A percentile compares a stretch with the other conserved stretches of the same genome.
Conservation (phyloP, 2,888 invertebrate species). For the Polydrusus tereticollis region DNA sequence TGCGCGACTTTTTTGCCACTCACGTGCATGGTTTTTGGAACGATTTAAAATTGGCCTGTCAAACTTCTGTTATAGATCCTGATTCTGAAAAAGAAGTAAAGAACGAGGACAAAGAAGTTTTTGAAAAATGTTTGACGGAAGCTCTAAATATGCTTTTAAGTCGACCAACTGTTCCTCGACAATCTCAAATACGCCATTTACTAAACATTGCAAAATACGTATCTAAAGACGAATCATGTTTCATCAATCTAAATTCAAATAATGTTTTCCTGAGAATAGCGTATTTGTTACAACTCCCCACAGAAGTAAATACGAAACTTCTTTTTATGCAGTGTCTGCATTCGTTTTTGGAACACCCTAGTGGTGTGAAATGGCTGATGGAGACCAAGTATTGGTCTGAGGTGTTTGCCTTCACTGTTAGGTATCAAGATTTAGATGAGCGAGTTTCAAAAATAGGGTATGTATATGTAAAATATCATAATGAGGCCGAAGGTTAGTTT, state of each 20-base stretch:
- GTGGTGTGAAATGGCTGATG: slow-evolving; percentile 27
- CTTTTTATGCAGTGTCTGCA: slow-evolving; percentile 12
- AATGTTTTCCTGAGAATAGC: slow-evolving; percentile 16
- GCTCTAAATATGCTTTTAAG: slow-evolving; percentile 13
- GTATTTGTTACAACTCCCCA: not conserved
- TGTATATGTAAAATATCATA: too few relatives aligned
- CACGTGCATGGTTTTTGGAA: too few relatives aligned
- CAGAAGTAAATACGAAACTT: slow-evolving; percentile 18
- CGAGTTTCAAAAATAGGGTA: slow-evolving; percentile 15
- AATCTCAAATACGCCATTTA: slow-evolving; percentile 21
- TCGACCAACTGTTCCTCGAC: slow-evolving; percentile 13
- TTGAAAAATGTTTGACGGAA: slow-evolving; percentile 34
- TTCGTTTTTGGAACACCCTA: slow-evolving; percentile 30
- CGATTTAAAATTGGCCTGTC: too few relatives aligned
- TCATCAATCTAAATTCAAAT: slow-evolving; percentile 25
- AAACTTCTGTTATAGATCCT: slow-evolving; percentile 20
- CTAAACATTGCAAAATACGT: slow-evolving; percentile 25
- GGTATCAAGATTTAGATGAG: slow-evolving; percentile 9
- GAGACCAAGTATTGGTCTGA: slow-evolving; percentile 22
- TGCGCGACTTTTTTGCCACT: too few relatives aligned
- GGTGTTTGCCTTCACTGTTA: slow-evolving; percentile 3
- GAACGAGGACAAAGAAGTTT: slow-evolving; percentile 36
- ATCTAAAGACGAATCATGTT: slow-evolving; percentile 29
- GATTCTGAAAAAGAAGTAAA: slow-evolving; percentile 21
- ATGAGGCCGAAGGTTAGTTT: too few relatives aligned